These are phyloP conservation scores for Emmelina monodactyla DNA, from an alignment of 2,888 invertebrate genomes.

Conservation along the genomic window DNA sequence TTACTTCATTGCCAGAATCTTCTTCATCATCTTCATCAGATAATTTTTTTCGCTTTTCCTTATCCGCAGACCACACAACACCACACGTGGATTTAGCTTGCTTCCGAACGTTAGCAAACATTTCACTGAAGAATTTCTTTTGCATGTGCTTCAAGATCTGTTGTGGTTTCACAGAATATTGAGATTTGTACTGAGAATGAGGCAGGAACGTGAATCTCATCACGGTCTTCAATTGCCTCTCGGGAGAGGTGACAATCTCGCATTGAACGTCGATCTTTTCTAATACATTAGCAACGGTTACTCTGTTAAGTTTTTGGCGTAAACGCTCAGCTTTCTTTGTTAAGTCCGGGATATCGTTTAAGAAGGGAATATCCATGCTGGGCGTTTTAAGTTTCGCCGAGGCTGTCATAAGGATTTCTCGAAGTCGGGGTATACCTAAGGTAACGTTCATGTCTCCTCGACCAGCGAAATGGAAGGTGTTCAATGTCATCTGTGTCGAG, in stretches of 20 bases:
- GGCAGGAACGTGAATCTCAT: conserved; percentile 80
- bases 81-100: conserved; percentile 62
- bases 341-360: conserved; percentile 41
- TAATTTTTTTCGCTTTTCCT: conserved; percentile 32
- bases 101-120: conserved; percentile 70
- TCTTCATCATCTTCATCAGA: conserved; percentile 45
- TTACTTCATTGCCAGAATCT: conserved; percentile 26
- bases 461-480: conserved; percentile 99
- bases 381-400: conserved; percentile 95
- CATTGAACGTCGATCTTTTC: conserved; percentile 72
- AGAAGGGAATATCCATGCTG: conserved; percentile 92
- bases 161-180: conserved; percentile 75
- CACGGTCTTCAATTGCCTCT: conserved; percentile 69
- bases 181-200: conserved; percentile 73
- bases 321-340: conserved; percentile 72
- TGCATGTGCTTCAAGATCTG: conserved; percentile 79
- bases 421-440: conserved; percentile 95
- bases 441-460: conserved; percentile 99
- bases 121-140: conserved; percentile 70
- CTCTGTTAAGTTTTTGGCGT: conserved; percentile 76
- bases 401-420: conserved; percentile 97
- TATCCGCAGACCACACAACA: conserved; percentile 56
- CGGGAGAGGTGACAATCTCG: conserved; percentile 61
- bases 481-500: conserved; percentile 99
- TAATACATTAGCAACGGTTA: conserved; percentile 81